A percentile compares a stretch with the other conserved stretches of the same genome.
Evolutionary conservation across 2,888 invertebrate species (phyloP).

Genomic region (Charanyca ferruginea): DNA sequence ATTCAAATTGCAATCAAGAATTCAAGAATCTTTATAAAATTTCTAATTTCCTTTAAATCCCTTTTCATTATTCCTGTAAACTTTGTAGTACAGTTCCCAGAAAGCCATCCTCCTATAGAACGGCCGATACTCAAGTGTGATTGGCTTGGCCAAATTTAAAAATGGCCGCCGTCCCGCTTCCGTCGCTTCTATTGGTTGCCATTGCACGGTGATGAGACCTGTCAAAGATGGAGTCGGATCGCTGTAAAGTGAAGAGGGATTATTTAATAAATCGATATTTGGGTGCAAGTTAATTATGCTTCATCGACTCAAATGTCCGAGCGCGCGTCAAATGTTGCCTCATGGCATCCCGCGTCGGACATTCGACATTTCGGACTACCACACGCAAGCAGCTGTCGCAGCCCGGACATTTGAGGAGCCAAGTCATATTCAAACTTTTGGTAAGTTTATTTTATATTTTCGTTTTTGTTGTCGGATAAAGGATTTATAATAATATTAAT

Average conservation of each 20-base stretch:
- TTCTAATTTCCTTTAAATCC: constrained; percentile 8
- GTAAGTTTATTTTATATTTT: too few species aligned
- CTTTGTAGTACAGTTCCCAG: constrained; percentile 48
- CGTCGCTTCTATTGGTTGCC: constrained; percentile 8
- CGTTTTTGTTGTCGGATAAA: too few species aligned
- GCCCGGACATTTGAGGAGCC: too few species aligned
- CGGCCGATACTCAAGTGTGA: constrained; percentile 33
- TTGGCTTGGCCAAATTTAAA: constrained; percentile 24
- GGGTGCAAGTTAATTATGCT: too few species aligned
- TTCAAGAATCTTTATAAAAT: not conserved
- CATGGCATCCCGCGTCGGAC: too few species aligned
- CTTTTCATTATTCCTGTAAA: constrained; percentile 23
- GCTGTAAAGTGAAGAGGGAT: constrained; percentile 21
- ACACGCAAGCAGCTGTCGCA: too few species aligned
- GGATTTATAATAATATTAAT: too few species aligned
- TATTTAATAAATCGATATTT: not conserved
- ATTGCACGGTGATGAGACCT: constrained; percentile 29
- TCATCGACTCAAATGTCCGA: too few species aligned
- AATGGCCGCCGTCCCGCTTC: constrained; percentile 17
- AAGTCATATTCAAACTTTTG: too few species aligned
- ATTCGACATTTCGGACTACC: too few species aligned
- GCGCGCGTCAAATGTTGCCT: too few species aligned
- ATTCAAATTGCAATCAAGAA: not conserved
- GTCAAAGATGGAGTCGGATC: constrained; percentile 36
- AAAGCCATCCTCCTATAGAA: constrained; percentile 41